These are phyloP conservation scores for Eupeodes corollae DNA, from an alignment of 1,140 invertebrate species.

Conservation along the genomic window DNA sequence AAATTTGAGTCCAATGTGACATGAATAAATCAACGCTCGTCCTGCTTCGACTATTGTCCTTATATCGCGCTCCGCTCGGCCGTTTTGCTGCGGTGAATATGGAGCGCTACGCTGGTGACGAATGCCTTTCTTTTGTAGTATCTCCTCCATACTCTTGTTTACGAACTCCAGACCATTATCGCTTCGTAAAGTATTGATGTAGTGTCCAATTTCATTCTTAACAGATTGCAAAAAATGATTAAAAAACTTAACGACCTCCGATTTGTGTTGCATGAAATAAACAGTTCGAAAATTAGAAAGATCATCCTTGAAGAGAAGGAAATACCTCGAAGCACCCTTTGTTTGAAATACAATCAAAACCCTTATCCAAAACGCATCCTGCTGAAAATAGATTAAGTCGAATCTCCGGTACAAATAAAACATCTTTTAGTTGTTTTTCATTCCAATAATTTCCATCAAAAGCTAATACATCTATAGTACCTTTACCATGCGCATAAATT, in stretches of 20 bases:
- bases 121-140: slow-evolving; percentile 21
- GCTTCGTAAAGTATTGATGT: slow-evolving; percentile 29
- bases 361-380: no score
- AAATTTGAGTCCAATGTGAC: slow-evolving; percentile 22
- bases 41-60: slow-evolving; percentile 36
- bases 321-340: slow-evolving; percentile 21
- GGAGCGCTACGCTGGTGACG: slow-evolving; percentile 28
- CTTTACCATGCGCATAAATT: slow-evolving; percentile 1
- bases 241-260: slow-evolving; percentile 24
- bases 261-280: slow-evolving; percentile 37
- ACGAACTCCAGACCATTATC: slow-evolving; percentile 39
- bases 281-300: slow-evolving; percentile 26
- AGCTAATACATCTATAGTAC: background rate
- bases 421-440: slow-evolving; percentile 11
- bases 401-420: slow-evolving; percentile 27
- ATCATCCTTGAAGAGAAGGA: slow-evolving; percentile 37
- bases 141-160: slow-evolving; percentile 26
- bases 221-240: slow-evolving; percentile 29
- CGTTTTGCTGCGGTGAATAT: slow-evolving; percentile 42
- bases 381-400: no score
- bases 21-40: slow-evolving; percentile 28
- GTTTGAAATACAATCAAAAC: no score
- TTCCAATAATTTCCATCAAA: background rate
- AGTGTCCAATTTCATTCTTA: slow-evolving; percentile 25
- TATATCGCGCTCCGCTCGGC: slow-evolving; percentile 36